Conservation (phyloP, 2,113 vertebrate species). For the Gasterosteus nipponicus region DNA sequence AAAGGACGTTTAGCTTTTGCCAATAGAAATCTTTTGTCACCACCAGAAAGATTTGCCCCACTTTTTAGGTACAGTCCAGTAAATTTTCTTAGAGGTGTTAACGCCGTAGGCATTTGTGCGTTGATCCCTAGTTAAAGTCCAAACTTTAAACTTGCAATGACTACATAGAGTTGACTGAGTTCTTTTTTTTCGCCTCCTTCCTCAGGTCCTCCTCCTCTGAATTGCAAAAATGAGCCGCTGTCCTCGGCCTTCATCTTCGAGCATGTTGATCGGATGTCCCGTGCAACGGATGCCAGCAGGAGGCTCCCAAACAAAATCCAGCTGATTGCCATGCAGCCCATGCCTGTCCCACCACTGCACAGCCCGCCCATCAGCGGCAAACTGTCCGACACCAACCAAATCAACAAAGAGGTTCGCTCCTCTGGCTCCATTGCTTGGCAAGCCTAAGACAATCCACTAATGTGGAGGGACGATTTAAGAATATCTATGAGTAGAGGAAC, state of each 20-base stretch:
- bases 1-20: slow-evolving; percentile 13
- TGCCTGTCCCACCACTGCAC: slow-evolving; percentile 85
- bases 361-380: slow-evolving; percentile 81
- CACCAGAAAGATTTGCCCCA: slow-evolving; percentile 6
- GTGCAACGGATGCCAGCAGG: slow-evolving; percentile 86
- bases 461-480: background rate
- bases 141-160: background rate
- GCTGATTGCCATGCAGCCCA: slow-evolving; percentile 97
- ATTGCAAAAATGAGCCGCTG: slow-evolving; percentile 83
- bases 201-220: slow-evolving; percentile 85
- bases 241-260: slow-evolving; percentile 96
- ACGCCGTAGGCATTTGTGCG: background rate
- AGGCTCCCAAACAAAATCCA: slow-evolving; percentile 93
- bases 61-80: background rate
- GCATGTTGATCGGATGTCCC: slow-evolving; percentile 92
- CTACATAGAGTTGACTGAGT: background rate
- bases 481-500: background rate
- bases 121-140: slow-evolving; percentile 1
- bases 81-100: background rate
- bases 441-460: background rate
- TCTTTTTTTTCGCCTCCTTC: background rate
- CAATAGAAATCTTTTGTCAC: slow-evolving; percentile 18
- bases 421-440: background rate
- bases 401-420: slow-evolving; percentile 90
- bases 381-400: slow-evolving; percentile 87